A percentile compares a stretch with the other conserved stretches of the same genome.
Conservation (phyloP, 2,113 vertebrate genomes). For the Onychostoma macrolepis region DNA sequence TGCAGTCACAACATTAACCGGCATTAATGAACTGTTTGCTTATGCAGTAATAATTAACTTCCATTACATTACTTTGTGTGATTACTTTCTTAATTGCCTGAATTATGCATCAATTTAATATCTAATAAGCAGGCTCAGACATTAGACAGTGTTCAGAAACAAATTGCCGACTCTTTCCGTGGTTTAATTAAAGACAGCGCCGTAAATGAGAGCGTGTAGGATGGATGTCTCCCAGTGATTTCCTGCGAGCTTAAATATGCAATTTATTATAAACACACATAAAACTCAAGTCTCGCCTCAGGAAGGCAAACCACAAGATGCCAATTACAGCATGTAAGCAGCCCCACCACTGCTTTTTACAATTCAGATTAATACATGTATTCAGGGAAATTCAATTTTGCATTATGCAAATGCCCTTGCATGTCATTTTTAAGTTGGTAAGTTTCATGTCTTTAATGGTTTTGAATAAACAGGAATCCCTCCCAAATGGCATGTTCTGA, state of each 20-base stretch:
- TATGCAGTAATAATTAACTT: conserved; percentile 99
- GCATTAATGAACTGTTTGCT: conserved; percentile 99
- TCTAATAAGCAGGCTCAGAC: conserved; percentile 99
- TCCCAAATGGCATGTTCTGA: conserved; percentile 73
- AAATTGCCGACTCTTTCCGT: conserved; percentile 97
- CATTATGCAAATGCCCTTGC: conserved; percentile 79
- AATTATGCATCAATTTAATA: conserved; percentile 99
- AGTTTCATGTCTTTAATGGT: conserved; percentile 73
- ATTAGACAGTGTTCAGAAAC: conserved; percentile 99
- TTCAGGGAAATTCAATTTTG: conserved; percentile 79
- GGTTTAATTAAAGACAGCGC: conserved; percentile 99
- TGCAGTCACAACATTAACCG: conserved; percentile 98
- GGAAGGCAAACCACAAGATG: conserved; percentile 93
- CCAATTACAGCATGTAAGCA: conserved; percentile 80
- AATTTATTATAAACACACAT: conserved; percentile 99
- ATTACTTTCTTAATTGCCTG: conserved; percentile 99
- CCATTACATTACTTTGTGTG: conserved; percentile 99
- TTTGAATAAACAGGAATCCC: conserved; percentile 62
- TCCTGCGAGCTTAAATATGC: conserved; percentile 99
- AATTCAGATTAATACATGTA: conserved; percentile 80
- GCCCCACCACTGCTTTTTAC: conserved; percentile 75
- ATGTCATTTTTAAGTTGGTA: conserved; percentile 74
- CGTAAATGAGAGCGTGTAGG: conserved; percentile 99
- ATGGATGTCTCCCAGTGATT: conserved; percentile 97
- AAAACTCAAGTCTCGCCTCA: conserved; percentile 91